A percentile compares a stretch with the other conserved stretches of the same genome.
Evolutionary conservation across 2,888 invertebrate species (phyloP).

Genomic region (Sympetrum striolatum): DNA sequence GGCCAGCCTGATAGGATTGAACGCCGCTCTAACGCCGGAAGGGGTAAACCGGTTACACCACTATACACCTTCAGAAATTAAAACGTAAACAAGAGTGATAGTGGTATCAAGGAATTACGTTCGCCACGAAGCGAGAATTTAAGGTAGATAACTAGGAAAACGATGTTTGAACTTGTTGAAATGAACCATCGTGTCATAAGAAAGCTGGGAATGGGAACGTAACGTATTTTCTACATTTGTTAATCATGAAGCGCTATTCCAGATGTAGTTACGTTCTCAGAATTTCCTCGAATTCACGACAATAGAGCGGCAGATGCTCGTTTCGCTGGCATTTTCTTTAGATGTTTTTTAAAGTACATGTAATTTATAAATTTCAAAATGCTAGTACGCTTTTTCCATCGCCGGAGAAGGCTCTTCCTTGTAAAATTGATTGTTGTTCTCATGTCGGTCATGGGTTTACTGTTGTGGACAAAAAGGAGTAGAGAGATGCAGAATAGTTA

Average conservation of each 20-base stretch:
- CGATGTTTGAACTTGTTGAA: neutral
- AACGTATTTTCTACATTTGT: neutral
- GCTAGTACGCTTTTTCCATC: slow-evolving; percentile 25
- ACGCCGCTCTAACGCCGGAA: neutral
- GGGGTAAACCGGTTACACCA: neutral
- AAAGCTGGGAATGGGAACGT: neutral
- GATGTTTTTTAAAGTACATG: neutral
- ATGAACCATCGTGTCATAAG: neutral
- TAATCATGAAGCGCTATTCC: neutral
- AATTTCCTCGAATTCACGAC: neutral
- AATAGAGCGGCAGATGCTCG: neutral
- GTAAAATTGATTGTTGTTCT: neutral
- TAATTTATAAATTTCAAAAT: neutral
- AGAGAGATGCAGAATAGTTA: neutral
- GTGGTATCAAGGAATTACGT: neutral
- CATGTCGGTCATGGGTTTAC: slow-evolving; percentile 1
- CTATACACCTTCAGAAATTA: neutral
- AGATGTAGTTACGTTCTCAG: neutral
- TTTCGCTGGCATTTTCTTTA: neutral
- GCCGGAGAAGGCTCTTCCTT: slow-evolving; percentile 6
- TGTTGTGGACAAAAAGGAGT: slow-evolving; percentile 18
- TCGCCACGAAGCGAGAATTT: neutral
- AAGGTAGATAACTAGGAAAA: neutral
- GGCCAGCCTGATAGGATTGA: neutral
- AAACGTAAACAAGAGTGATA: neutral